Evolutionary conservation across 1,140 invertebrate species (phyloP).

Genomic region (Micrasema longulum): DNA sequence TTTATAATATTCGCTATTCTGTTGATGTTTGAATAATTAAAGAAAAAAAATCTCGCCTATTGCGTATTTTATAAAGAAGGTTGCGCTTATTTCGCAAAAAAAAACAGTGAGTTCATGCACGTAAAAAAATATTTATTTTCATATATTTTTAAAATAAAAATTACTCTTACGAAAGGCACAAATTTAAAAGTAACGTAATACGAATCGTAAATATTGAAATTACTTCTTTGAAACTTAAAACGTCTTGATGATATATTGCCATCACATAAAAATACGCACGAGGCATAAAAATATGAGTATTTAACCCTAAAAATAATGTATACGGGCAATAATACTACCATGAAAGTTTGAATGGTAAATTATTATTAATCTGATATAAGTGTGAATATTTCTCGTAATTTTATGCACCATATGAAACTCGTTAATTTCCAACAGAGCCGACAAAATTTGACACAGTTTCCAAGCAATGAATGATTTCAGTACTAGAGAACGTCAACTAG

Average conservation of each 20-base stretch:
- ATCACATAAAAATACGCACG: not conserved
- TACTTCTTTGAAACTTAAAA: not conserved
- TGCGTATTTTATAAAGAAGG: too few relatives aligned
- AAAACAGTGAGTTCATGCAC: too few relatives aligned
- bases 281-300: not conserved
- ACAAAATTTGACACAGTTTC: constrained; percentile 32
- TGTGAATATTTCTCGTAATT: not conserved
- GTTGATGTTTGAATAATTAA: too few relatives aligned
- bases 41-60: too few relatives aligned
- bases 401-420: too few relatives aligned
- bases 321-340: too few relatives aligned
- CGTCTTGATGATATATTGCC: not conserved
- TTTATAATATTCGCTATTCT: too few relatives aligned
- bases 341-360: too few relatives aligned
- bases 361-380: constrained; percentile 1
- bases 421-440: not conserved
- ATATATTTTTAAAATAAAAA: too few relatives aligned
- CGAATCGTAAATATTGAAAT: not conserved
- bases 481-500: not conserved
- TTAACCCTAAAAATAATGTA: not conserved
- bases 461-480: constrained; percentile 4
- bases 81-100: too few relatives aligned
- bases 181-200: not conserved
- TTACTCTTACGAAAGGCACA: too few relatives aligned
- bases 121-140: too few relatives aligned